Evolutionary conservation across 2,888 invertebrate species (phyloP).

Genomic region (Dorcus hopei): DNA sequence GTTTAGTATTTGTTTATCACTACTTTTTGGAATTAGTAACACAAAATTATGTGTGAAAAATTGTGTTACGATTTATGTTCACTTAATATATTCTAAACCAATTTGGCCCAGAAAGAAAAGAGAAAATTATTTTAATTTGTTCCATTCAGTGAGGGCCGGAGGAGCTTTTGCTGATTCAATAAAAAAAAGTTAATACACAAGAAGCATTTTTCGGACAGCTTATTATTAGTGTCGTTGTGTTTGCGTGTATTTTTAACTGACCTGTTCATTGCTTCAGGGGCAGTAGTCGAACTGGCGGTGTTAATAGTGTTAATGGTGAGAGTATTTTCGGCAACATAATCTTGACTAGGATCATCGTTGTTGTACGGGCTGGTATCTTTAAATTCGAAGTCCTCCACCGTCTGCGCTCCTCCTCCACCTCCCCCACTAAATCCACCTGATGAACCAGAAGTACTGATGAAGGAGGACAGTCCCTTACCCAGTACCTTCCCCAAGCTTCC

Average conservation of each 20-base stretch:
- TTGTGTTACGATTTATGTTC: too few species aligned
- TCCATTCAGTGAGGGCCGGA: too few species aligned
- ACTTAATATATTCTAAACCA: too few species aligned
- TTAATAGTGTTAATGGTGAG: constrained; percentile 26
- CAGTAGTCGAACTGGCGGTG: constrained; percentile 19
- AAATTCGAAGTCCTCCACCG: constrained; percentile 70
- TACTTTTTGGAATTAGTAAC: too few species aligned
- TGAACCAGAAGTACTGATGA: constrained; percentile 57
- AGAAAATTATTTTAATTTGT: too few species aligned
- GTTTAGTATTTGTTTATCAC: too few species aligned
- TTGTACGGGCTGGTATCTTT: constrained; percentile 61
- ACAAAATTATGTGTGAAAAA: too few species aligned
- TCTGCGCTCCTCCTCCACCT: constrained; percentile 37
- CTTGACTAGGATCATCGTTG: constrained; percentile 46
- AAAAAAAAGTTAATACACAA: too few species aligned
- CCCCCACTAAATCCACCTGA: constrained; percentile 37
- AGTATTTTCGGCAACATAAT: constrained; percentile 35
- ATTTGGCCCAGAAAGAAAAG: too few species aligned
- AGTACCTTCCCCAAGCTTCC: constrained; percentile 80
- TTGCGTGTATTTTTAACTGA: constrained; percentile 15
- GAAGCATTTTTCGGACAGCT: too few species aligned
- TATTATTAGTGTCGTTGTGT: too few species aligned
- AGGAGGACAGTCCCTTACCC: constrained; percentile 69
- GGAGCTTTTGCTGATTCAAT: too few species aligned
- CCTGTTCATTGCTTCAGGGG: constrained; percentile 42